Conservation (phyloP, 2,797 vertebrate genomes). For the Mareca penelope region DNA sequence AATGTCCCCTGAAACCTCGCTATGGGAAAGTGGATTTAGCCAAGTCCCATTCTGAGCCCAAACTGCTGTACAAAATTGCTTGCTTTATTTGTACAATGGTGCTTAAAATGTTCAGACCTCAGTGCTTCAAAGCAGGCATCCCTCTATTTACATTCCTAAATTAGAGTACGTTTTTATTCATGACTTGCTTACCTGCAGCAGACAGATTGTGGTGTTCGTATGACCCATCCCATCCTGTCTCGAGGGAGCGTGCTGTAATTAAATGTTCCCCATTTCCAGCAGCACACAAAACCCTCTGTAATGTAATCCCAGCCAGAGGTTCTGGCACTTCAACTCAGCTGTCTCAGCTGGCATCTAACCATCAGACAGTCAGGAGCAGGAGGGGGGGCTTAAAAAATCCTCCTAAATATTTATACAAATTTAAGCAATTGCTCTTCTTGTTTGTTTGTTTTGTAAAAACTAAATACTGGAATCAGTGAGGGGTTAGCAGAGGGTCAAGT, state of each 20-base stretch:
- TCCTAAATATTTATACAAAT: not conserved
- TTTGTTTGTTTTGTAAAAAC: not conserved
- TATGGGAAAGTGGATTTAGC: conserved; percentile 23
- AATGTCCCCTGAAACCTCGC: not conserved
- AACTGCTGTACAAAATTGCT: conserved; percentile 11
- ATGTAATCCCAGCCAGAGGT: not conserved
- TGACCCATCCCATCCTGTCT: not conserved
- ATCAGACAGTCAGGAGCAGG: not conserved
- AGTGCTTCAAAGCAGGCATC: not conserved
- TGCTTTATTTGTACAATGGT: not conserved
- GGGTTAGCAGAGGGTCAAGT: not conserved
- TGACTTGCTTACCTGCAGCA: not conserved
- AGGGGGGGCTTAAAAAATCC: not conserved
- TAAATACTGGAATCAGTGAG: not conserved
- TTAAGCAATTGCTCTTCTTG: not conserved
- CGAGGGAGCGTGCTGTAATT: not conserved
- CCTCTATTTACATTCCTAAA: conserved; percentile 30
- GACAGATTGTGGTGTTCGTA: not conserved
- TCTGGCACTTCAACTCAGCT: not conserved
- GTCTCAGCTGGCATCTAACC: not conserved
- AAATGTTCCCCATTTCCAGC: not conserved
- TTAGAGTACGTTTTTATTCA: conserved; percentile 1
- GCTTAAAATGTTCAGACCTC: not conserved
- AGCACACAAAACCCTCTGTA: not conserved
- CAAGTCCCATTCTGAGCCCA: conserved; percentile 8